A percentile compares a stretch with the other conserved stretches of the same genome.
Conservation (phyloP, 2,888 invertebrate genomes). For the Leptogaster cylindrica region DNA sequence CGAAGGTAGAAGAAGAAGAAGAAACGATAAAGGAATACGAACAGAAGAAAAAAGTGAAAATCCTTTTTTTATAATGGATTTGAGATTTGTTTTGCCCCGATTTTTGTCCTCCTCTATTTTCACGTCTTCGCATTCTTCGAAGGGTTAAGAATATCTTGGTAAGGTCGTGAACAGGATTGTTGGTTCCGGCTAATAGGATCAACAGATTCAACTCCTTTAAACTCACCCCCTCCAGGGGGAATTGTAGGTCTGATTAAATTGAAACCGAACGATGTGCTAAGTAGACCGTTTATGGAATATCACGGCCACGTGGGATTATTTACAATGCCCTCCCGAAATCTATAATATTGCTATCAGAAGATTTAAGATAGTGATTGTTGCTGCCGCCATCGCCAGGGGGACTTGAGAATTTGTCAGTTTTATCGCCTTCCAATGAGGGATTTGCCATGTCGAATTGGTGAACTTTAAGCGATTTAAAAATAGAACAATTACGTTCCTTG, state of each 20-base stretch:
- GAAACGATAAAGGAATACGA: background rate
- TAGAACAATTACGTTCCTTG: no score
- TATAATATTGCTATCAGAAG: background rate
- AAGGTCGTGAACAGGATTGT: constrained; percentile 18
- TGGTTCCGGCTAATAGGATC: constrained; percentile 27
- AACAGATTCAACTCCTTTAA: constrained; percentile 19
- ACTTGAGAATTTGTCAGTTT: constrained; percentile 15
- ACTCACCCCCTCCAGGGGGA: constrained; percentile 9
- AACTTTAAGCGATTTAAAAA: no score
- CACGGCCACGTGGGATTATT: constrained; percentile 30
- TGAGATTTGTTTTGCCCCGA: background rate
- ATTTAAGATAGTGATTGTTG: background rate
- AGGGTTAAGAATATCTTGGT: constrained; percentile 17
- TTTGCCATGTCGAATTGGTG: no score
- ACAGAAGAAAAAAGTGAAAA: no score
- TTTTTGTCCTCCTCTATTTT: background rate
- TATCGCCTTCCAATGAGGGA: no score
- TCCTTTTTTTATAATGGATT: no score
- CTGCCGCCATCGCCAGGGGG: background rate
- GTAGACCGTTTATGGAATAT: constrained; percentile 22
- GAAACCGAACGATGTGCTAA: constrained; percentile 37
- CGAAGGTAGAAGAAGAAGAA: background rate
- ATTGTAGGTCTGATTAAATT: constrained; percentile 13
- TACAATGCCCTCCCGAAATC: background rate
- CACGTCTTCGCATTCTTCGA: constrained; percentile 2